Evolutionary conservation across 2,888 invertebrate species (phyloP).

Genomic region (Nipponacmea schrenckii): DNA sequence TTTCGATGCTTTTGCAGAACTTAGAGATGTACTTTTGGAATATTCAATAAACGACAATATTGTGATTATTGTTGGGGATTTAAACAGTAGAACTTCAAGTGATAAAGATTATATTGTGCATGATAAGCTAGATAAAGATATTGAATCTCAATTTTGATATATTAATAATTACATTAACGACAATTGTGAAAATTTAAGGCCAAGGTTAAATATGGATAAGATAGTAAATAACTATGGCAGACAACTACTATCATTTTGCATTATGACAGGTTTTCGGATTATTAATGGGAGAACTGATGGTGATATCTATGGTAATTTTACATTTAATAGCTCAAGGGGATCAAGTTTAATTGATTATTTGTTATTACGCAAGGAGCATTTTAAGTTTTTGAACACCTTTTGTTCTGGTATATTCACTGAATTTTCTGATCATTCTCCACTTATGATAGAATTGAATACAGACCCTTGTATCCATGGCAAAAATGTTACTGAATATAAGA

Average conservation of each 20-base stretch:
- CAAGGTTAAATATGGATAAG: not conserved
- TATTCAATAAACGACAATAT: not conserved
- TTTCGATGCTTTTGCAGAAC: not conserved
- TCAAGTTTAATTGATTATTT: not conserved
- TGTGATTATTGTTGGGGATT: not conserved
- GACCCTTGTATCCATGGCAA: not conserved
- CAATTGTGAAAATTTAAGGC: not conserved
- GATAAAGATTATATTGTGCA: not conserved
- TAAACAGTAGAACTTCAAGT: not conserved
- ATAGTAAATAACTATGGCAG: not conserved
- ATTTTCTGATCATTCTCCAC: not conserved
- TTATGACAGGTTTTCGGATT: constrained; percentile 2
- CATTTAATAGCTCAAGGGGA: not conserved
- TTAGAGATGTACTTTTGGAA: not conserved
- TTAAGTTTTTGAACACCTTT: not conserved
- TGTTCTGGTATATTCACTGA: constrained; percentile 5
- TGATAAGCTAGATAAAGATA: not conserved
- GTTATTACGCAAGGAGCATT: not conserved
- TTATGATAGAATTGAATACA: not conserved
- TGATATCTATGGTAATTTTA: not conserved
- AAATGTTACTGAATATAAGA: not conserved
- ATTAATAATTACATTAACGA: not conserved
- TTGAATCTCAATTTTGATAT: not conserved
- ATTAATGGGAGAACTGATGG: not conserved
- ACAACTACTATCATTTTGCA: not conserved